Conservation (phyloP, 2,888 invertebrate species). For the Brassicogethes aeneus region DNA sequence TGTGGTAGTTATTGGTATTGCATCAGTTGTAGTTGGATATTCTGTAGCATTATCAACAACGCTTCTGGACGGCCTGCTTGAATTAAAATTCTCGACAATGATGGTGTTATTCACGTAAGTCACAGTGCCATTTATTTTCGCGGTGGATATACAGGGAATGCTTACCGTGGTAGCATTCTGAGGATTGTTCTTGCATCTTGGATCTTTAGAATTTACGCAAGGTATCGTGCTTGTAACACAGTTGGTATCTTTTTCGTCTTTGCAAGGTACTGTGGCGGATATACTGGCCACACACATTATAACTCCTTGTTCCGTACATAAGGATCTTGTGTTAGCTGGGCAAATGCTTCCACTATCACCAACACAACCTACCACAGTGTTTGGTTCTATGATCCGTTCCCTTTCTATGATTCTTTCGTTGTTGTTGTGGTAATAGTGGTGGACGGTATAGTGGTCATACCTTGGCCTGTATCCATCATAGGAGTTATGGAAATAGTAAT, state of each 20-base stretch:
- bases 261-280: constrained; percentile 22
- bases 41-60: no score
- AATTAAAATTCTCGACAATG: no score
- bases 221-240: constrained; percentile 25
- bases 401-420: constrained; percentile 20
- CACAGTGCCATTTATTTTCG: constrained; percentile 13
- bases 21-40: background rate
- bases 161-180: constrained; percentile 21
- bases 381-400: constrained; percentile 20
- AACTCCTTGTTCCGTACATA: constrained; percentile 29
- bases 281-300: constrained; percentile 29
- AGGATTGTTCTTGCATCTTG: constrained; percentile 20
- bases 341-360: constrained; percentile 27
- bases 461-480: constrained; percentile 18
- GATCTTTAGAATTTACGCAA: constrained; percentile 16
- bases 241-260: constrained; percentile 16
- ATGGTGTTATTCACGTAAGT: constrained; percentile 10
- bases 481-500: constrained; percentile 12
- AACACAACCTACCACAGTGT: constrained; percentile 22
- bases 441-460: constrained; percentile 24
- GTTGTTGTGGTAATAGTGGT: constrained; percentile 27
- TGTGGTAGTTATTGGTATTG: no score
- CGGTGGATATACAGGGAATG: constrained; percentile 22
- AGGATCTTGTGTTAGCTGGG: constrained; percentile 26
- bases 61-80: no score